These are phyloP conservation scores for Aphis craccivora DNA, from an alignment of 1,140 invertebrate genomes.

Conservation along the genomic window DNA sequence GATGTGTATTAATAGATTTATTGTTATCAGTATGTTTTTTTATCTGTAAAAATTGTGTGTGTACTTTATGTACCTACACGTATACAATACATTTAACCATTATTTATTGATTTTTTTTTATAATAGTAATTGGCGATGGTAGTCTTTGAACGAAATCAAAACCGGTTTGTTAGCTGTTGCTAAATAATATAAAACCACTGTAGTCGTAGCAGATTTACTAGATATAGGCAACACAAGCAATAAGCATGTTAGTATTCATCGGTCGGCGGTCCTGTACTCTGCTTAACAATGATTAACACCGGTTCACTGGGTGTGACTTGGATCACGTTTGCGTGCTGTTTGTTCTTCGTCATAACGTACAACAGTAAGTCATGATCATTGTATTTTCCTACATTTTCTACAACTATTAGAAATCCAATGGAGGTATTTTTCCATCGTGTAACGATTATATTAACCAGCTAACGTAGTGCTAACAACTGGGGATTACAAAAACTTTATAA, in stretches of 20 bases:
- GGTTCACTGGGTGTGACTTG: neutral
- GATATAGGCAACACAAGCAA: neutral
- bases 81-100: neutral
- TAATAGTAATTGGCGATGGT: neutral
- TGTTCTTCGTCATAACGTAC: neutral
- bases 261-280: neutral
- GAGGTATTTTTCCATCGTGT: neutral
- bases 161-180: neutral
- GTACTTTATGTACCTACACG: neutral
- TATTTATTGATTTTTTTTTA: neutral
- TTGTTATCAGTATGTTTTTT: neutral
- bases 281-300: neutral
- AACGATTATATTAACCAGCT: slow-evolving; percentile 10
- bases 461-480: neutral
- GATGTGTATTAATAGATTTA: neutral
- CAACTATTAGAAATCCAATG: neutral
- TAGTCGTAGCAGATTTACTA: too few species aligned
- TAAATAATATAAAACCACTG: neutral
- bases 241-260: neutral
- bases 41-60: neutral
- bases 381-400: neutral
- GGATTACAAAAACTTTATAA: slow-evolving; percentile 14
- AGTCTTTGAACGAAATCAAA: neutral
- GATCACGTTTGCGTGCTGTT: neutral
- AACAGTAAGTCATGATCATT: slow-evolving; percentile 14